phyloP scores from a whole-genome alignment of 2,888 invertebrate species.

The Quadroppia sp. region DNA sequence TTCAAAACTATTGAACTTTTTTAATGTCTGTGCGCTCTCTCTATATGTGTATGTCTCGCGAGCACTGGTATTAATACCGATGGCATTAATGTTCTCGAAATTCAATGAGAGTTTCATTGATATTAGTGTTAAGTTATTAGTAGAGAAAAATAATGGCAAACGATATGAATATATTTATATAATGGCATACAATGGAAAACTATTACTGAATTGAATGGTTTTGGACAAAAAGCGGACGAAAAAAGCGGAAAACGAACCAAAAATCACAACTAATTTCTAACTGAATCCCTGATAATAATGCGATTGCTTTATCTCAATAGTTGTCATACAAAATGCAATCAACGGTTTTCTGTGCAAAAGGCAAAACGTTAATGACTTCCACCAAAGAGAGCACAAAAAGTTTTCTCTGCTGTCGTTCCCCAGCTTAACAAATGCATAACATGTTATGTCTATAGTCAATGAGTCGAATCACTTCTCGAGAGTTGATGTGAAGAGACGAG shows the following conservation, averaged over 20 bases:
- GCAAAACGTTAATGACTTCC: constrained; percentile 38
- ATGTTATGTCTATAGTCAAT: constrained; percentile 37
- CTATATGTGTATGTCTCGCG: background rate
- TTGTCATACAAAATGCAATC: constrained; percentile 13
- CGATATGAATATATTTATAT: background rate
- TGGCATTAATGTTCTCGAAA: background rate
- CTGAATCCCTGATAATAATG: background rate
- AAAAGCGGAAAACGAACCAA: constrained; percentile 22
- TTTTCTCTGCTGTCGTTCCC: constrained; percentile 9
- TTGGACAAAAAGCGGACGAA: background rate
- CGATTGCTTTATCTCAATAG: constrained; percentile 31
- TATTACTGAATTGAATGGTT: constrained; percentile 25
- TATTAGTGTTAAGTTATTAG: background rate
- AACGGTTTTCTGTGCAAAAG: constrained; percentile 29
- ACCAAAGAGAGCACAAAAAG: background rate
- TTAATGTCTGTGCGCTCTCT: background rate
- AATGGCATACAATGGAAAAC: constrained; percentile 15
- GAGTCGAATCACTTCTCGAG: constrained; percentile 33
- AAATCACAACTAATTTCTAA: constrained; percentile 20
- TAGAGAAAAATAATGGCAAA: background rate
- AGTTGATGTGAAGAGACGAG: constrained; percentile 1
- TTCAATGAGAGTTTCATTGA: background rate
- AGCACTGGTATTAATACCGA: background rate
- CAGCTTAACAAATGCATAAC: constrained; percentile 28
- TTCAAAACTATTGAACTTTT: constrained; percentile 20